Base-by-base conservation (phyloP, 2,888 invertebrate species). In the Latrodectus hesperus region DNA sequence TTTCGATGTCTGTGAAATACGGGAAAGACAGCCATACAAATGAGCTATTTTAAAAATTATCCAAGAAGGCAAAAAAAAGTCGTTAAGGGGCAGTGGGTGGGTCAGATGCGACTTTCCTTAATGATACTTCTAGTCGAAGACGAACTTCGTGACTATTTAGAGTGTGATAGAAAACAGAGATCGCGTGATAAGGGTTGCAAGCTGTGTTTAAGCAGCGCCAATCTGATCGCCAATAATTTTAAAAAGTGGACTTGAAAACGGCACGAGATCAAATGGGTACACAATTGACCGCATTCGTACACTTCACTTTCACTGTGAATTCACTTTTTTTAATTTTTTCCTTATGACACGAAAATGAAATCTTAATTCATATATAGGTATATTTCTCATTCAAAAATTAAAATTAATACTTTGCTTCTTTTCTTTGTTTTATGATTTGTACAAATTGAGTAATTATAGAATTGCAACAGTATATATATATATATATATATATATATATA, bases 21-120 rank as follows among this genome's bases (percentile, higher is more conserved):
- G 64, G 85, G 60, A 74, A 75, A 70, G 80, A 86, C 85, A 80
- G 73, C 80, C 75, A 86, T 86, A 80, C 85, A 86, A 86, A 86
- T 86, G 85, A 76, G 76, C 75, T 76, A 86, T 86, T 86, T 80
- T 86, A 80, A 86, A 86, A 86, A 86, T 86, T 80, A 86, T 80
- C 80, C 75, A 76, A 77, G 82, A 82, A 82, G 70, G 68, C 38
- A 38, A 38, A 38, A 80, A 73, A 71, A 55, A 76, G 87, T 87
- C 87, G 87, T 87, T 87, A 87, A 72, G 76, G 82, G 77, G 77
- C 51, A 73, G 73, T 87, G 87, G 87, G 87, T 87, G 87, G 87
- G 73, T 82, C 81, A 79, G 78, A 87, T 64, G 83, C 82, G 78
- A 88, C 88, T 87, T 87, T 87, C 82, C 78, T 83, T 88, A 88